Percentiles rank a stretch among this genome's conserved stretches.
Conservation (phyloP, 2,888 invertebrate species). For the Nephrotoma appendiculata region DNA sequence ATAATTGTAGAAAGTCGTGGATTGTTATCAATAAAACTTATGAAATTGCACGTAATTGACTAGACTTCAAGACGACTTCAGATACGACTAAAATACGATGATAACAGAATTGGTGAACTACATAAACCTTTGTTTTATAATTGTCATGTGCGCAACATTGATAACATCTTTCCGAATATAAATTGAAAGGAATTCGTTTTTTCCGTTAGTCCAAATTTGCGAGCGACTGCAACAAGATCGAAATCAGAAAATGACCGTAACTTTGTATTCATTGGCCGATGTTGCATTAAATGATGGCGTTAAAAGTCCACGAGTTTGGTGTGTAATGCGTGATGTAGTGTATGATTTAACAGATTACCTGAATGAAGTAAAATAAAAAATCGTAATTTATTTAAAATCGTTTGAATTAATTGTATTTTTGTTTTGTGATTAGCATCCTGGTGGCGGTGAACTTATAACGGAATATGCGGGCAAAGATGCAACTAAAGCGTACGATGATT, state of each 20-base stretch:
- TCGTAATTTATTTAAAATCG: background rate
- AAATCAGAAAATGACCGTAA: background rate
- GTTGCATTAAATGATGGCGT: constrained; percentile 43
- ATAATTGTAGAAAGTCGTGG: background rate
- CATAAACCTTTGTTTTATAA: background rate
- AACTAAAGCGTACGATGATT: constrained; percentile 47
- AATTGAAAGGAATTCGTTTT: background rate
- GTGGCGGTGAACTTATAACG: constrained; percentile 43
- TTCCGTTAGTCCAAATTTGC: background rate
- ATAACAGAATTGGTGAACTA: background rate
- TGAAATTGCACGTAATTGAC: background rate
- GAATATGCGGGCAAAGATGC: constrained; percentile 54
- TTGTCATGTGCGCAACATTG: background rate
- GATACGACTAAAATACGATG: background rate
- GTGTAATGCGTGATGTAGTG: constrained; percentile 46
- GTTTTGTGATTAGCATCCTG: constrained; percentile 46
- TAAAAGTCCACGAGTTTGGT: constrained; percentile 41
- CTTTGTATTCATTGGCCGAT: constrained; percentile 36
- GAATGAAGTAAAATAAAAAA: constrained; percentile 33
- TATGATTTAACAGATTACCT: constrained; percentile 54
- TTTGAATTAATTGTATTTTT: background rate
- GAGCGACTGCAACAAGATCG: background rate
- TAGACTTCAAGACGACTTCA: background rate
- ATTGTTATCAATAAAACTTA: background rate
- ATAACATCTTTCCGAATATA: background rate